phyloP scores from a whole-genome alignment of 2,797 vertebrate species.

The Lacerta agilis region DNA sequence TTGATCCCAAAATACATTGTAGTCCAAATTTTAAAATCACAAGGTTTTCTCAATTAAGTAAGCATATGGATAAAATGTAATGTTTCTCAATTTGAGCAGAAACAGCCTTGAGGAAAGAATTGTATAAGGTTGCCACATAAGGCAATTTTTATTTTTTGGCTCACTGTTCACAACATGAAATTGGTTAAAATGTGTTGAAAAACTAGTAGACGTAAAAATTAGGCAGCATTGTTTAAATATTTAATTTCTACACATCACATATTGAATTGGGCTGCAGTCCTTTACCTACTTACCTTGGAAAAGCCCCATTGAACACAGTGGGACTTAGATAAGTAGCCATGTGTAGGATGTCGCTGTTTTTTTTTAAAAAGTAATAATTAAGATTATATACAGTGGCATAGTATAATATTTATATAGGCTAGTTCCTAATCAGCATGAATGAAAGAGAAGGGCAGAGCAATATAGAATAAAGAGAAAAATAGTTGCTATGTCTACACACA shows the following conservation, averaged over 20 bases:
- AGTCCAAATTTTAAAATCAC: constrained; percentile 49
- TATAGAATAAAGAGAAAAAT: neutral
- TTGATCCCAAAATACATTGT: neutral
- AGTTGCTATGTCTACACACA: neutral
- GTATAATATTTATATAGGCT: neutral
- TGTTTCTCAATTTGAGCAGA: constrained; percentile 47
- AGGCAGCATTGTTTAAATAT: neutral
- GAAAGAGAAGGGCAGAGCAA: neutral
- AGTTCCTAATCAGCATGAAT: neutral
- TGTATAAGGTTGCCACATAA: constrained; percentile 50
- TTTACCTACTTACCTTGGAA: neutral
- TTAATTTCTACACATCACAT: neutral
- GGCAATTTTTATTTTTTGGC: neutral
- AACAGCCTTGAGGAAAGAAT: constrained; percentile 30
- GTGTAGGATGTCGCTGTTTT: too few species aligned
- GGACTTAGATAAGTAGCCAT: neutral
- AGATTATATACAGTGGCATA: neutral
- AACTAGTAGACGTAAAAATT: neutral
- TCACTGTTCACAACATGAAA: neutral
- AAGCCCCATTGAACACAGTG: neutral
- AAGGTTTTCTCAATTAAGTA: constrained; percentile 26
- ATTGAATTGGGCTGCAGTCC: neutral
- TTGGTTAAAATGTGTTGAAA: neutral
- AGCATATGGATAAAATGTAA: constrained; percentile 3
- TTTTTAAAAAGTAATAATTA: neutral